Base-by-base conservation (phyloP, 1,140 invertebrate species). In the Hypothenemus hampei region DNA sequence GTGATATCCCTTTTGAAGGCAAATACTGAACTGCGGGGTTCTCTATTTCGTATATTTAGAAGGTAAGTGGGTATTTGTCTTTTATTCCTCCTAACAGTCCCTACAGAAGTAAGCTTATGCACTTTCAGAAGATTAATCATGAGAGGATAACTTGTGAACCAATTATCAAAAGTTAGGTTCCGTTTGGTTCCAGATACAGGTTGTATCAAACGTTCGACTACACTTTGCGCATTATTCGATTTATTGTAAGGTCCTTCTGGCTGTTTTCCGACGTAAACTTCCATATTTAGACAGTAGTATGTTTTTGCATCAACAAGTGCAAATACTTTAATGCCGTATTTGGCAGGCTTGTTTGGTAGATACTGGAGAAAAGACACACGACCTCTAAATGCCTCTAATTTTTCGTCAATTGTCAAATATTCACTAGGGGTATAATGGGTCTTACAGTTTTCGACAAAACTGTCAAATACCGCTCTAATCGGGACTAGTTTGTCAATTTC, bases 301-400 rank as follows among this genome's bases (percentile, higher is more conserved):
- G n/a, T n/a, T 57, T 48, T 41, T 46, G 18, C 57, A 26, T 52
- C 58, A 54, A 22, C 43, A 16, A n/a, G 62, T 20, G 15, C 54
- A 44, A 54, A 54, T 22, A 62, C 46, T 61, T 72, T 73, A 19
- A 73, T 52, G 3, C 68, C 72, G 50, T 72, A 69, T 11, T 58
- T 53, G 4, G 50, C 58, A 15, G 63, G 60, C 44, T 64, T 65
- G 8, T 46, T 31, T 8, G 60, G 52, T 10, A 55, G 36, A 41
- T 55, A 47, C 21, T 33, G 19, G n/a, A n/a, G 21, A 20, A 47
- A 55, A 4, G 11, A 5, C 23, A 41, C 46, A 10, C 52, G 16
- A 19, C 44, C 52, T 24, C 52, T 15, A 55, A 55, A 55, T 8
- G 41, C 15, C n/a, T 37, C 35, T 11, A 55, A 31, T 21, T 33